Evolutionary conservation across 2,113 vertebrate species (phyloP).

Genomic region (Nesogale talazaci): DNA sequence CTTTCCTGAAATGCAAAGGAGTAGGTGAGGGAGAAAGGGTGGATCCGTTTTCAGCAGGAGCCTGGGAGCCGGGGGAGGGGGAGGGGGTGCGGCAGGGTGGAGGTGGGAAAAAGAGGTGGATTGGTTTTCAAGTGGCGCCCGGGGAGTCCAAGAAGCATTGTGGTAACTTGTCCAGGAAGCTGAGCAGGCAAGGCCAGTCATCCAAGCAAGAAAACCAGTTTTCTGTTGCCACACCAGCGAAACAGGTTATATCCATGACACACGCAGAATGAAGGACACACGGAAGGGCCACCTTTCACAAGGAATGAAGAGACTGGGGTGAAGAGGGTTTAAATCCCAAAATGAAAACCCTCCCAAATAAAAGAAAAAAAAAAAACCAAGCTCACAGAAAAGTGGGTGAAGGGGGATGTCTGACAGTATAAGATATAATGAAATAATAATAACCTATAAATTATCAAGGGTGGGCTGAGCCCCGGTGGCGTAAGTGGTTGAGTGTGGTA

Average conservation of each 20-base stretch:
- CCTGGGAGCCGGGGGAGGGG: too few relatives aligned
- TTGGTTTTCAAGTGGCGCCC: slow-evolving; percentile 12
- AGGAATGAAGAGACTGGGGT: not conserved
- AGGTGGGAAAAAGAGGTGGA: not conserved
- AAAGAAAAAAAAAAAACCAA: too few relatives aligned
- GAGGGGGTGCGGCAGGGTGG: too few relatives aligned
- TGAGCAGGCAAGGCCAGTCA: slow-evolving; percentile 33
- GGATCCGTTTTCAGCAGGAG: slow-evolving; percentile 26
- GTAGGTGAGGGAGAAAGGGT: not conserved
- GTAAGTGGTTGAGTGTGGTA: too few relatives aligned
- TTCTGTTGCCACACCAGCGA: not conserved
- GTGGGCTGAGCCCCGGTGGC: too few relatives aligned
- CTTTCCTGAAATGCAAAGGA: slow-evolving; percentile 38
- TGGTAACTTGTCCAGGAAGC: not conserved
- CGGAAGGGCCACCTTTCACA: not conserved
- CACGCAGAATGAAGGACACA: slow-evolving; percentile 9
- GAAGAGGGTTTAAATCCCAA: not conserved
- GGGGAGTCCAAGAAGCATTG: slow-evolving; percentile 25
- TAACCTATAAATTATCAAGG: too few relatives aligned
- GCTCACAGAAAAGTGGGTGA: too few relatives aligned
- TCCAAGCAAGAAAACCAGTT: not conserved
- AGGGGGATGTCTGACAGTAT: too few relatives aligned
- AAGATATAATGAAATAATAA: too few relatives aligned
- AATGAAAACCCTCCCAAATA: too few relatives aligned
- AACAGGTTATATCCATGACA: slow-evolving; percentile 42